Evolutionary conservation across 2,888 invertebrate species (phyloP).

Genomic region (Hypsopygia costalis): DNA sequence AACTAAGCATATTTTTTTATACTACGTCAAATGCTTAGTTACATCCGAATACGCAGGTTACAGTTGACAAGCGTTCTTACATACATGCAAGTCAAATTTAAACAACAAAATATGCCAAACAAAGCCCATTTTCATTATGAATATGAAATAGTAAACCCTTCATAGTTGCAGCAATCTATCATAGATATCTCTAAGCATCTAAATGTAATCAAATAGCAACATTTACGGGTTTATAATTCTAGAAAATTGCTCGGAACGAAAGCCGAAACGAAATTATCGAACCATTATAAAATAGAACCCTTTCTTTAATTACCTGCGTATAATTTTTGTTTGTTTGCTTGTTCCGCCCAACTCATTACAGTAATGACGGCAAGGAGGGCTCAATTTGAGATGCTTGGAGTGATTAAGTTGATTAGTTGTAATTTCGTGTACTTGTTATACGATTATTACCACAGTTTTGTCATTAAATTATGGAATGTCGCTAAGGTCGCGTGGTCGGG

Average conservation of each 20-base stretch:
- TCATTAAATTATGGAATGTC: conserved; percentile 40
- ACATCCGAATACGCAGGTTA: no score
- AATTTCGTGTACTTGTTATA: conserved; percentile 56
- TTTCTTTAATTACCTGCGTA: conserved; percentile 74
- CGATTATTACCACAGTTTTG: conserved; percentile 56
- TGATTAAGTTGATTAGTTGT: conserved; percentile 63
- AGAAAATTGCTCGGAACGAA: conserved; percentile 63
- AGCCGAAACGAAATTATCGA: conserved; percentile 62
- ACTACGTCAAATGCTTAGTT: no score
- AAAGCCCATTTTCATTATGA: neutral
- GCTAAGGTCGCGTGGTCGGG: conserved; percentile 9
- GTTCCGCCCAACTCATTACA: conserved; percentile 61
- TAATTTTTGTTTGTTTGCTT: conserved; percentile 73
- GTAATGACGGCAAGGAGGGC: conserved; percentile 58
- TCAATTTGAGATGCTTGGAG: conserved; percentile 54
- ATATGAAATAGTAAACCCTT: conserved; percentile 13
- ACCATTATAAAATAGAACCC: conserved; percentile 71
- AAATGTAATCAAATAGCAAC: conserved; percentile 54
- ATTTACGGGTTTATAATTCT: conserved; percentile 62
- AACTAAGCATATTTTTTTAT: no score
- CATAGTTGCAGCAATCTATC: conserved; percentile 47
- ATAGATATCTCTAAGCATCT: conserved; percentile 46
- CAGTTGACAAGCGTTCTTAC: no score
- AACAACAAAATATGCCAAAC: no score
- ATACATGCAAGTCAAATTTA: no score